Conservation (phyloP, 1,140 invertebrate species). For the Bicyclus anynana region DNA sequence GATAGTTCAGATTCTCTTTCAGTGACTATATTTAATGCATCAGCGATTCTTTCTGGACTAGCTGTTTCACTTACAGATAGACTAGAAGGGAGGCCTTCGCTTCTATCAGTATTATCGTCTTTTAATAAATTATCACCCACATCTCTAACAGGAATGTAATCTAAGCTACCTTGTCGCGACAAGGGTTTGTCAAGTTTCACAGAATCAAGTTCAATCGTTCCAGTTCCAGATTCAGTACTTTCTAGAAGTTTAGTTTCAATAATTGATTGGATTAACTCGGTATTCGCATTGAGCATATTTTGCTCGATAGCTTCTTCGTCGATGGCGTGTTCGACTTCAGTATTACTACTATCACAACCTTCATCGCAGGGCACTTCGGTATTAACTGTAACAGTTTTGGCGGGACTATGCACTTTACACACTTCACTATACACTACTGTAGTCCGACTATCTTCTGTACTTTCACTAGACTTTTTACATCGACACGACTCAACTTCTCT, state of each 20-base stretch:
- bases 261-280: constrained; percentile 78
- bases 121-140: constrained; percentile 62
- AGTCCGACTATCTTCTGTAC: constrained; percentile 57
- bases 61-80: constrained; percentile 71
- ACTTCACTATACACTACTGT: constrained; percentile 73
- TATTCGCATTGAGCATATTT: constrained; percentile 53
- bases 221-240: constrained; percentile 59
- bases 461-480: constrained; percentile 44
- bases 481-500: constrained; percentile 66
- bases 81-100: constrained; percentile 71
- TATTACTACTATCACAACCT: constrained; percentile 70
- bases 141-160: constrained; percentile 75
- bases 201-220: constrained; percentile 51
- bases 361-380: constrained; percentile 50
- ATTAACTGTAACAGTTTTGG: constrained; percentile 46
- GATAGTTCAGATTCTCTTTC: constrained; percentile 71
- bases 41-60: constrained; percentile 67
- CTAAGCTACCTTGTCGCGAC: constrained; percentile 68
- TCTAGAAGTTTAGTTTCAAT: constrained; percentile 75
- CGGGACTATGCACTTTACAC: constrained; percentile 72
- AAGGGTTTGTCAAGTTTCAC: constrained; percentile 79
- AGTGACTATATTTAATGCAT: constrained; percentile 48
- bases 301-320: constrained; percentile 51
- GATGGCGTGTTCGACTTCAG: constrained; percentile 71
- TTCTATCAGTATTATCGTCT: constrained; percentile 70